Evolutionary conservation across 2,888 invertebrate genomes (phyloP).

Genomic region (Ypsolopha sequella): DNA sequence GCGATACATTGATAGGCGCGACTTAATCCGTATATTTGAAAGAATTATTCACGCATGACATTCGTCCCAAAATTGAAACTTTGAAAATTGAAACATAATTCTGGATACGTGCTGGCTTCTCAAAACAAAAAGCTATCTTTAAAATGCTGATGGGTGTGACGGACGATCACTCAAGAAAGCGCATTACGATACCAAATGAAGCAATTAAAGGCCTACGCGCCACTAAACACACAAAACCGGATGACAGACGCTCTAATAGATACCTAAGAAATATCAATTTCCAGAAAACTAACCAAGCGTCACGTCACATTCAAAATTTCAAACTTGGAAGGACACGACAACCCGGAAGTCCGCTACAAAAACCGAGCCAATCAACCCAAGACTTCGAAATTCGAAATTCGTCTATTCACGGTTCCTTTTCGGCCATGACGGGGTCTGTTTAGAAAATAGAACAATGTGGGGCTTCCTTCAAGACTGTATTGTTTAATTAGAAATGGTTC

Average conservation of each 20-base stretch:
- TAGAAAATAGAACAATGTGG: slow-evolving; percentile 26
- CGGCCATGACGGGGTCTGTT: slow-evolving; percentile 35
- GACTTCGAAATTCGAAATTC: slow-evolving; percentile 42
- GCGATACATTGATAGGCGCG: too few relatives aligned
- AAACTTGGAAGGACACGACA: slow-evolving; percentile 34
- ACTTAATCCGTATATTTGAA: too few relatives aligned
- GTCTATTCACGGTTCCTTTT: slow-evolving; percentile 47
- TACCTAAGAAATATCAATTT: slow-evolving; percentile 67
- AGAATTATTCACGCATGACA: too few relatives aligned
- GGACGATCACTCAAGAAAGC: slow-evolving; percentile 23
- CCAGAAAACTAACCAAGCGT: slow-evolving; percentile 49
- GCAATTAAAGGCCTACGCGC: slow-evolving; percentile 62
- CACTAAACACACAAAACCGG: slow-evolving; percentile 44
- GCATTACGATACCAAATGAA: slow-evolving; percentile 58
- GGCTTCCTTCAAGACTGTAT: slow-evolving; percentile 44
- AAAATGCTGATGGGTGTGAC: not conserved
- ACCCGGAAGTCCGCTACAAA: slow-evolving; percentile 62
- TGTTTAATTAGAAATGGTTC: slow-evolving; percentile 49
- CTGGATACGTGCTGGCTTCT: slow-evolving; percentile 43
- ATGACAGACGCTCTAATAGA: slow-evolving; percentile 61
- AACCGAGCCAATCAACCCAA: slow-evolving; percentile 57
- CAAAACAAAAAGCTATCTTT: slow-evolving; percentile 18
- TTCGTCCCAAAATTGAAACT: slow-evolving; percentile 4
- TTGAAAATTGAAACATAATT: slow-evolving; percentile 20
- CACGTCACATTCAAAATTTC: slow-evolving; percentile 33